Evolutionary conservation across 1,140 invertebrate species (phyloP), one percentile per base, ranked within the genome.

Genomic region (Danaus plexippus): DNA sequence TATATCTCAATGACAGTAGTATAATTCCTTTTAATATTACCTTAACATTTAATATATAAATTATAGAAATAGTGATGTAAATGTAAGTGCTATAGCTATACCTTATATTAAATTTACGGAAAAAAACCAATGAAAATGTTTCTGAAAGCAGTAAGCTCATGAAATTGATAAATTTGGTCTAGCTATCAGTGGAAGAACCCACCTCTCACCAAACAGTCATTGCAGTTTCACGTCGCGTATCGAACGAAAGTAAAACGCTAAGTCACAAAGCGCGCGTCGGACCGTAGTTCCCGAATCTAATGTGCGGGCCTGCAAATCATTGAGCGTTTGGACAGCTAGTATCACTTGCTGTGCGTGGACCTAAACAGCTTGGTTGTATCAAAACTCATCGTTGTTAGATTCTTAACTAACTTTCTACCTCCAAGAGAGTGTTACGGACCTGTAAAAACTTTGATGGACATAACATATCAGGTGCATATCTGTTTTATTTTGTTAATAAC

Each of bases 211-310:
- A 61, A 59, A 54, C 53, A 48, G 15, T 48, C 54, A 64, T 61
- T 57, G 62, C 44, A 57, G 44, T 44, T 44, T 59, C 42, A 57
- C 47, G 13, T 43, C 44, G 47, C 57, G 50, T 59, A 57, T 60
- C 56, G 43, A 61, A 67, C 71, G 73, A 85, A 79, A 85, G 71
- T 74, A 76, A 77, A 64, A 69, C 58, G 58, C 52, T 48, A 52
- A 70, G 54, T 61, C 72, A 85, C 73, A 85, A 83, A 77, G 73
- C 32, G 68, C 63, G 74, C 80, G 75, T 67, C 75, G 61, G 61
- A 83, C 64, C 82, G 73, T 83, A 58, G 41, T 69, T 85, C 82
- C 82, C 72, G 70, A 67, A 58, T 57, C 64, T 67, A 40, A 51
- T 59, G 43, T 61, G 55, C 55, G 41, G 47, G 44, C 53, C 47